phyloP scores from a whole-genome alignment of 2,113 vertebrate species.

The Campylorhamphus procurvoides region DNA sequence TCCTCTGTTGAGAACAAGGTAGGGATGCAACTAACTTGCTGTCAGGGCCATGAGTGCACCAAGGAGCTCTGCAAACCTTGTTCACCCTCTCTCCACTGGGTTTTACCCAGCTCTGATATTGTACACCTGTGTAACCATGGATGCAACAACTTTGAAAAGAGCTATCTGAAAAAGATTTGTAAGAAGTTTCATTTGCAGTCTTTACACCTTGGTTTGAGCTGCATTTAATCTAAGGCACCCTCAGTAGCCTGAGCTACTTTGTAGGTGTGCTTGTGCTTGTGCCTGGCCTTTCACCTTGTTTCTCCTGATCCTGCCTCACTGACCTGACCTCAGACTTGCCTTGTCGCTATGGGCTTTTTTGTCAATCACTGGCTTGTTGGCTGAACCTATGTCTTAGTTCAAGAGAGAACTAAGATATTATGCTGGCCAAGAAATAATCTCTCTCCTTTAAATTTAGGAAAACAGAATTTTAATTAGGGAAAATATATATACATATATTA shows the following conservation, averaged over 20 bases:
- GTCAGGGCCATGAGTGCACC: not conserved
- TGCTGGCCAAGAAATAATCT: too few species aligned
- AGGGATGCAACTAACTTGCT: not conserved
- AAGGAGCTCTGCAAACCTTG: not conserved
- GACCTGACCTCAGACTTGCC: not conserved
- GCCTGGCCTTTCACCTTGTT: not conserved
- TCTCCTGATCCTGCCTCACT: not conserved
- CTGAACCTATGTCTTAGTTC: too few species aligned
- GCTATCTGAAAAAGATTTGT: not conserved
- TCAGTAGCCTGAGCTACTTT: not conserved
- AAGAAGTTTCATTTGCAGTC: not conserved
- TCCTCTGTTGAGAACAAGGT: not conserved
- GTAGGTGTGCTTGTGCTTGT: not conserved
- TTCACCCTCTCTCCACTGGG: not conserved
- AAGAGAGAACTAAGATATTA: too few species aligned
- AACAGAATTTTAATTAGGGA: too few species aligned
- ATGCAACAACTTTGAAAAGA: not conserved
- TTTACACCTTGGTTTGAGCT: not conserved
- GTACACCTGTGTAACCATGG: not conserved
- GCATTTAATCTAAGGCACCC: not conserved
- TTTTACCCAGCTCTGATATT: not conserved
- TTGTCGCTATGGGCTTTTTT: not conserved
- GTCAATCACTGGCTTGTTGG: not conserved
- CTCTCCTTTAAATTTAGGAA: too few species aligned
- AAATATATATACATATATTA: too few species aligned